A percentile compares a stretch with the other conserved stretches of the same genome.
Conservation (phyloP, 1,140 invertebrate genomes). For the Mamestra configurata region DNA sequence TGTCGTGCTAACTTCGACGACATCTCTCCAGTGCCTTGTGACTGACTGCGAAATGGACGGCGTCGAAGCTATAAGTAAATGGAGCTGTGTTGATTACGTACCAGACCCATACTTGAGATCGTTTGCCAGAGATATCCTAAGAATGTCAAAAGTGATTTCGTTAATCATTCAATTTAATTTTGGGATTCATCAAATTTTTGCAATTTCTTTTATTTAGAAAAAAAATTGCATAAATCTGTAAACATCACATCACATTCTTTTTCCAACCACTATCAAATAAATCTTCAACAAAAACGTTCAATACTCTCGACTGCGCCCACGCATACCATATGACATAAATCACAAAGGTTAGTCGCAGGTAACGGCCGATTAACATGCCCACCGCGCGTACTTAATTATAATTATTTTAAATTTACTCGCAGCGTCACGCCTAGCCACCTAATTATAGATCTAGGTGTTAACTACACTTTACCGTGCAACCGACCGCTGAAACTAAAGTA, state of each 20-base stretch:
- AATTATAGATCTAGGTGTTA: constrained; percentile 39
- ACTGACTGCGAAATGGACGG: too few species aligned
- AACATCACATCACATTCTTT: neutral
- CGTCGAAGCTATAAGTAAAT: too few species aligned
- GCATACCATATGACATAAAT: constrained; percentile 23
- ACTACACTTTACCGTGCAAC: constrained; percentile 14
- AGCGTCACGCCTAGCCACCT: constrained; percentile 40
- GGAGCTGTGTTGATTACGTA: too few species aligned
- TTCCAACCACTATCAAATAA: neutral
- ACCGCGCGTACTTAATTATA: constrained; percentile 35
- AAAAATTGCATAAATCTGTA: neutral
- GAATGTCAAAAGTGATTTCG: too few species aligned
- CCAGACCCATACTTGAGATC: too few species aligned
- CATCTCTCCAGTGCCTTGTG: too few species aligned
- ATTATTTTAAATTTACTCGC: constrained; percentile 39
- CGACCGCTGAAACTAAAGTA: neutral
- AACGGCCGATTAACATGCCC: constrained; percentile 37
- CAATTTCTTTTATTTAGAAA: too few species aligned
- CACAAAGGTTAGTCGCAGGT: constrained; percentile 35
- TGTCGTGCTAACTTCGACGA: neutral
- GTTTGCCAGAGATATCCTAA: too few species aligned
- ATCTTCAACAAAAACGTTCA: neutral
- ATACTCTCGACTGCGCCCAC: neutral
- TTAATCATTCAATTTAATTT: too few species aligned
- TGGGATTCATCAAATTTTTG: too few species aligned